A percentile compares a stretch with the other conserved stretches of the same genome.
Evolutionary conservation across 1,140 invertebrate genomes (phyloP).

Genomic region (Meloidogyne chitwoodi): DNA sequence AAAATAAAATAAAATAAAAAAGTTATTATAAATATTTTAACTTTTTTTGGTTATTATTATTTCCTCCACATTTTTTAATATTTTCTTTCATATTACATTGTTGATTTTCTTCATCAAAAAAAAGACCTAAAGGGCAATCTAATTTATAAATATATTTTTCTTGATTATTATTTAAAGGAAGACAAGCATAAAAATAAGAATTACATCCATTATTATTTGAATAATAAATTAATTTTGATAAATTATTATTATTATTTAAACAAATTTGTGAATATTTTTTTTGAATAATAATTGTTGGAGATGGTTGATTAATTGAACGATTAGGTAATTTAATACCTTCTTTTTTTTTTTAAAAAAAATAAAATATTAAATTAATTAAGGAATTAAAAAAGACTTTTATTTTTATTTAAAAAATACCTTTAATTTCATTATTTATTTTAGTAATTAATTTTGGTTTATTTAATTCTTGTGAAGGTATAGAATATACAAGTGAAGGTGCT

Average conservation of each 20-base stretch:
- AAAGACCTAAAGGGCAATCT: slow-evolving; percentile 18
- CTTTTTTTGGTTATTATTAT: not conserved
- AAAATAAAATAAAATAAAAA: not conserved
- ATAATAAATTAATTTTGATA: not conserved
- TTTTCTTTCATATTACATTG: slow-evolving; percentile 10
- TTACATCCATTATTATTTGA: not conserved
- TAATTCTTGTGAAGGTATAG: not conserved
- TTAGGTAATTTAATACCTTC: not conserved
- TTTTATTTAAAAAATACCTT: not conserved
- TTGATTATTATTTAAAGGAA: not conserved
- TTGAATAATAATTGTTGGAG: not conserved
- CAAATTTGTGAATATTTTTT: not conserved
- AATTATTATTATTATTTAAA: not conserved
- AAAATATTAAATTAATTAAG: not conserved
- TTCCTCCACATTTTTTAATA: slow-evolving; percentile 7
- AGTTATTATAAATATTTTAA: too few species aligned
- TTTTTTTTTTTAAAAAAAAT: not conserved
- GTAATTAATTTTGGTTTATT: too few species aligned
- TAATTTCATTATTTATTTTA: not conserved
- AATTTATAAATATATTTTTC: not conserved
- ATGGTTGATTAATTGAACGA: not conserved
- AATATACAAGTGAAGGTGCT: not conserved
- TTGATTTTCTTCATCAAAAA: slow-evolving; percentile 1
- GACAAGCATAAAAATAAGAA: slow-evolving; percentile 3
- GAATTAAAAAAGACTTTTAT: too few species aligned